Base-by-base conservation (phyloP, 2,797 vertebrate genomes). In the Acomys russatus region DNA sequence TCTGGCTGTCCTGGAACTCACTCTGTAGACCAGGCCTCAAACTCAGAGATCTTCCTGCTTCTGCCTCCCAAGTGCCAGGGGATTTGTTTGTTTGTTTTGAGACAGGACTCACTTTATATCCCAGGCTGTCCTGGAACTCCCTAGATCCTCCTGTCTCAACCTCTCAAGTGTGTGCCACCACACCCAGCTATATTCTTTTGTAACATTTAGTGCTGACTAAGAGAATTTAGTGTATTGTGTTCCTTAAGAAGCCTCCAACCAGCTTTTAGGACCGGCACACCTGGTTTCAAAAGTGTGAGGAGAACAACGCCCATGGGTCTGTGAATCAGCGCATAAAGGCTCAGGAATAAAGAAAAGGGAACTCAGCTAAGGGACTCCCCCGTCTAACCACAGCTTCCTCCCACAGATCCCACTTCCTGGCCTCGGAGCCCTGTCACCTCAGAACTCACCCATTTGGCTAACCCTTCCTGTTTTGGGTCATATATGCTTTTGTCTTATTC, bases 341-440 rank as follows among this genome's bases (percentile, higher is more conserved):
- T 64, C 6, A 0, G 22, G 33, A 64, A 49, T 38, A 59, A 61
- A 74, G 85, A 23, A 61, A 14, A 63, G 59, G 59, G 8, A 77
- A 17, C 38, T 88, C 90, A 33, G 63, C 33, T 61, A 0, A 96
- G 80, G 84, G 90, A 92, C 54, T 97, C 96, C 61, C 95, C 92
- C 74, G 12, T 86, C 70, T 25, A n/a, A 95, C 92, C 96, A 95
- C 92, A 96, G 20, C 51, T 96, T 96, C 93, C 95, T 91, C 49
- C 88, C 92, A 90, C 96, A 92, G 93, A 82, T 56, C 59, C 94
- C 94, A 96, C 95, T 97, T 97, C 92, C 90, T 14, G 20, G 18
- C 56, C 56, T 4, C 56, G 18, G 56, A 59, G 56, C 56, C 56
- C 56, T 59, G 17, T 59, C 7, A 82, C 59, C 49, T 83, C 35